Base-by-base conservation (phyloP, 2,113 vertebrate genomes). In the Dicaeum eximium region DNA sequence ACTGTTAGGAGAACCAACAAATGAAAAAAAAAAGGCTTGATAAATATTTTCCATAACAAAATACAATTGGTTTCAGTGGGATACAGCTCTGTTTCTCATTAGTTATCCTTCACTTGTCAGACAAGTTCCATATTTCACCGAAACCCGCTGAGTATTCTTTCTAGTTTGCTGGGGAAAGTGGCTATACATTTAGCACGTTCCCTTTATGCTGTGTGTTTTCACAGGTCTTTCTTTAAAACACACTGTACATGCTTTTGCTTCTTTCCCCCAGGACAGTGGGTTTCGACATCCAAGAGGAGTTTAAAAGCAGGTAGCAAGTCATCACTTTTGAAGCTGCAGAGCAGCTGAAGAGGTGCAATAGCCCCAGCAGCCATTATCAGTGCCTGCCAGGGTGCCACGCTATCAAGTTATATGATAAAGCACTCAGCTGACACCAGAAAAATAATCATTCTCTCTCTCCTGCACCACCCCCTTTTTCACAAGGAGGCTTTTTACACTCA, bases 401-500 rank as follows among this genome's bases (percentile, higher is more conserved):
- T 97, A 97, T 95, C 96, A 84, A 79, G 47, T 80, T 80, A 85
- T 96, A 97, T 96, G 98, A 98, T 97, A 97, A 98, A 98, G 97
- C 97, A 97, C 97, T 97, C 90, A 96, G 97, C 97, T 98, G 97
- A 97, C 97, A 97, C 95, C 96, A 95, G 96, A 92, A 96, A 93
- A 97, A 96, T 95, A 96, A 97, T 95, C 95, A 95, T 93, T 74
- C 92, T 97, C 96, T 89, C 93, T 92, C 53, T 38, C 91, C 96
- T 95, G 85, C 96, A 95, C 96, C 93, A 95, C 94, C 94, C 95
- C 96, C 94, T 96, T 95, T 96, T 97, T 96, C 95, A 96, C 97
- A 97, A 98, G 98, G 95, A 98, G 97, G 97, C 97, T 98, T 98
- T 98, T 98, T 98, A 98, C 97, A 97, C 98, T 99, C 98, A 98